Evolutionary conservation across 2,888 invertebrate genomes (phyloP), one percentile per base, ranked within the genome.

Genomic region (Ypsolopha sequella): DNA sequence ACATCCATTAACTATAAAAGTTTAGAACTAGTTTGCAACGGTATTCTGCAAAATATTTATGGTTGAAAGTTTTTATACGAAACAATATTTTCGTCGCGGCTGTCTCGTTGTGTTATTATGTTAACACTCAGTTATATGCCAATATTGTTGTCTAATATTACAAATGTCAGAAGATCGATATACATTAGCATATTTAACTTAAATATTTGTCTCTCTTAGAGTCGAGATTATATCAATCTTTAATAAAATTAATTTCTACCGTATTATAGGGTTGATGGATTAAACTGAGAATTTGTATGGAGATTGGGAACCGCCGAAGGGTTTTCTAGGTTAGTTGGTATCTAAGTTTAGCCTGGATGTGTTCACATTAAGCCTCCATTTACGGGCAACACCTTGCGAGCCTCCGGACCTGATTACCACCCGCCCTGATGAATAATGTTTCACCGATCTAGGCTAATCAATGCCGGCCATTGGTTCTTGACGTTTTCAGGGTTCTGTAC

Each of bases 381-480:
- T 73, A 67, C 65, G 63, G 66, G 65, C 56, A 57, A 54, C 50
- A 52, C 35, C 46, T 13, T 63, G 66, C 70, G 68, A 68, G 65
- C 69, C 66, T 62, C 58, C 45, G 65, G 60, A 65, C 64, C 67
- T 70, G 72, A 70, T 75, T 73, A 76, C 72, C 73, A 76, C 77
- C 78, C 76, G 75, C 69, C 63, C n/a, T n/a, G 53, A 67, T 76
- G 75, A 73, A 77, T 80, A 76, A 79, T 79, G 63, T 71, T 72
- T 66, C 63, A 63, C 53, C 66, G 60, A 75, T 74, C 69, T 73
- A 61, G 69, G 71, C 75, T 78, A 77, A 80, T 78, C 71, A 73
- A 76, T 74, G 66, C 67, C 62, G 63, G 57, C 63, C 67, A 38
- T 64, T 66, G 66, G 63, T 62, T 58, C 24, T 24, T 24, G 24